Conservation (phyloP, 2,113 vertebrate species). For the Poeciliopsis occidentalis region DNA sequence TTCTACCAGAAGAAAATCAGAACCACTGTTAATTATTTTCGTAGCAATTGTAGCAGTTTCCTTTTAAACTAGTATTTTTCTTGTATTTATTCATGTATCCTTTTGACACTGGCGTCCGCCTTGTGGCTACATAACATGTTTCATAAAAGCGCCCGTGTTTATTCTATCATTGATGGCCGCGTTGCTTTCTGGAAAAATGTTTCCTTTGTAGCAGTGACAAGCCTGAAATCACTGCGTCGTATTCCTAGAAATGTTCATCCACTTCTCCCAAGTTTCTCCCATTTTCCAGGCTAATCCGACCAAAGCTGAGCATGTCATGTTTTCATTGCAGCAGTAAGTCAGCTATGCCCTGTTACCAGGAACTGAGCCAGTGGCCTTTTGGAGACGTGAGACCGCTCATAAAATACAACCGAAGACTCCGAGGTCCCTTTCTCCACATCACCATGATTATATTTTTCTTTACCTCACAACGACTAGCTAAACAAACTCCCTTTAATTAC, state of each 20-base stretch:
- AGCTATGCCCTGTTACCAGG: conserved; percentile 23
- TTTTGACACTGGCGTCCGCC: not conserved
- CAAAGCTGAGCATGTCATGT: conserved; percentile 35
- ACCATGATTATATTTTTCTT: conserved; percentile 2
- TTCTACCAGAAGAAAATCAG: too few relatives aligned
- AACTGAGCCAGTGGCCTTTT: conserved; percentile 35
- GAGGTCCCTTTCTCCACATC: conserved; percentile 19
- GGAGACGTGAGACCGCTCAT: conserved; percentile 32
- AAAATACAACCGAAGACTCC: conserved; percentile 27
- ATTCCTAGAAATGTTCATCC: conserved; percentile 26
- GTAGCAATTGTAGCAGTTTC: too few relatives aligned
- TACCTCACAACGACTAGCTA: not conserved
- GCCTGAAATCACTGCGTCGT: conserved; percentile 19
- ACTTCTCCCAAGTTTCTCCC: conserved; percentile 13
- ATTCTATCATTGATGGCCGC: not conserved
- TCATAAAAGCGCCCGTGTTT: not conserved
- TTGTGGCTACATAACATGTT: not conserved
- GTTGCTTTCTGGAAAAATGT: not conserved
- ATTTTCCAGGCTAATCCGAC: conserved; percentile 41
- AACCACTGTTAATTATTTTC: too few relatives aligned
- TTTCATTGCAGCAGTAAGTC: conserved; percentile 44
- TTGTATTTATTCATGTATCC: not conserved
- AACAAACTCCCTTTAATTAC: conserved; percentile 11
- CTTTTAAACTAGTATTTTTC: too few relatives aligned
- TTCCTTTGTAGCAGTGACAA: not conserved